Base-by-base conservation (phyloP, 1,140 invertebrate genomes). In the Colletes latitarsis region DNA sequence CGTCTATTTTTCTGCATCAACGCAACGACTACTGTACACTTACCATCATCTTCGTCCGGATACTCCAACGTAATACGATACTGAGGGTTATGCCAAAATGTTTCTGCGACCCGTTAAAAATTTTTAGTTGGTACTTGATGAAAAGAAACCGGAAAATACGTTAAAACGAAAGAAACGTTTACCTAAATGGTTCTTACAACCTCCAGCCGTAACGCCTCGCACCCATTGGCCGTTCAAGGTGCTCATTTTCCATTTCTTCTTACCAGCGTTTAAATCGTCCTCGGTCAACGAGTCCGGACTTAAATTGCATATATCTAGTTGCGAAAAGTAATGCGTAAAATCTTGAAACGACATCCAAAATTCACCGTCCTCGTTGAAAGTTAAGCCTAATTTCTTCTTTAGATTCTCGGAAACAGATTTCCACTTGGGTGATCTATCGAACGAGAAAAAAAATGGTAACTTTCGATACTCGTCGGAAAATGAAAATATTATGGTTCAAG, bases 281-380 rank as follows among this genome's bases (percentile, higher is more conserved):
- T 98, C 97, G 57, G 96, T 96, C 84, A 99, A 92, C 0, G 98
- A 98, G 88, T 99, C 98, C 0, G 99, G 98, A 88, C 97, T 98
- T 91, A 99, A 96, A 92, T 99, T 99, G 92, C 98, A 99, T 88
- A 99, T 98, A 93, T 99, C 98, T 76, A 99, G 93, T 89, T 96
- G 95, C 21, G 95, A 95, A 80, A 97, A 98, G 86, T 96, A 95
- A n/a, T 93, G 94, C 6, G 95, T 92, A 82, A 98, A 98, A 90
- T 98, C 97, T 87, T 96, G 96, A 89, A 96, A 98, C 0, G 97
- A 96, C 96, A 98, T 98, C 99, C 99, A 99, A 93, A 99, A 99
- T 94, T 99, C 99, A 57, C 99, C 99, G 91, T 99, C 99, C 63
- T 97, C 95, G 84, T 98, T 98, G 88, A 99, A 99, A 0, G 96